Evolutionary conservation across 2,888 invertebrate genomes (phyloP), one percentile per base, ranked within the genome.

Genomic region (Nomada fabriciana): DNA sequence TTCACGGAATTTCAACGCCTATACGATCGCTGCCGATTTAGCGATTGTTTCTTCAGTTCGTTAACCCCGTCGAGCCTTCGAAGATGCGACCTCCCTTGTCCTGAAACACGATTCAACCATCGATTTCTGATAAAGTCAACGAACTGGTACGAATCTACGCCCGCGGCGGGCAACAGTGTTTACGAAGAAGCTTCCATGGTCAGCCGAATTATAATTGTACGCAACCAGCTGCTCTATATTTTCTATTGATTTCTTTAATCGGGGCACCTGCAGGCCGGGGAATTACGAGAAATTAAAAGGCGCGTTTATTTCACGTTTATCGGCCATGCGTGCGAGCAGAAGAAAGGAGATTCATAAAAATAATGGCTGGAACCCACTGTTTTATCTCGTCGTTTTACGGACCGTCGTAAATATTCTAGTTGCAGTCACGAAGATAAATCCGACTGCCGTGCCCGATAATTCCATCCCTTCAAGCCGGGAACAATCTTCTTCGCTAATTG

Each of bases 51-150:
- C 68, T 55, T 67, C 69, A 43, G 76, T 84, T 84, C 86, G 86
- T 84, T 88, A 86, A 86, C 88, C 78, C 74, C 76, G 77, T 55
- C 52, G 61, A 20, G 75, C 47, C 52, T 53, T 47, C 72, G 69
- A 80, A 75, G 82, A 70, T 75, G 64, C 67, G 23, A 29, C 72
- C 80, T 67, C 80, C 42, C 84, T 82, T 78, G 75, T 76, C 76
- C 59, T 70, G 63, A 42, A 20, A 20, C 59, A 25, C 50, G 29
- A 53, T 78, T 64, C 59, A 36, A 23, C 52, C 76, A 88, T 88
- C 85, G 88, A 88, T 88, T 88, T 88, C 81, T 69, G 83, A 88
- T 87, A 83, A 80, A 88, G 88, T 85, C 88, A 86, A 87, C 77
- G 88, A 87, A 88, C 88, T 81, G 85, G 76, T 89, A 83, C 71